Evolutionary conservation across 1,140 invertebrate genomes (phyloP).

Genomic region (Tetraneura akinire): DNA sequence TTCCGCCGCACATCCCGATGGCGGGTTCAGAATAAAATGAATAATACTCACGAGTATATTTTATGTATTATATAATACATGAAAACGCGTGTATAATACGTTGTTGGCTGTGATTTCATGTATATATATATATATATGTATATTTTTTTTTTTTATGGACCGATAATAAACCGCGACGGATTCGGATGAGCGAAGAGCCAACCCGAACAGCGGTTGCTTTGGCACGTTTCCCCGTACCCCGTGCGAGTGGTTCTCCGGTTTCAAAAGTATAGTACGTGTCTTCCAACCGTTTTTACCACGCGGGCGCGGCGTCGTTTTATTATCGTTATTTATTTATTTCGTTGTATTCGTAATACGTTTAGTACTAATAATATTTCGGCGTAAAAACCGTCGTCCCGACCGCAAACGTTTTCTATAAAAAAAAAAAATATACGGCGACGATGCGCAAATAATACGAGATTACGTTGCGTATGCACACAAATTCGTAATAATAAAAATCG

Average conservation of each 20-base stretch:
- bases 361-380: background rate
- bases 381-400: conserved; percentile 27
- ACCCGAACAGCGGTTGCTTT: conserved; percentile 24
- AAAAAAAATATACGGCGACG: too few species aligned
- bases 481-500: too few species aligned
- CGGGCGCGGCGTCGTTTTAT: background rate
- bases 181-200: conserved; percentile 43
- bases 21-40: too few species aligned
- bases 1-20: background rate
- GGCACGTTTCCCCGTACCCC: conserved; percentile 43
- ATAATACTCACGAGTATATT: too few species aligned
- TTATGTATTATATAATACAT: too few species aligned
- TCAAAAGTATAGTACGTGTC: conserved; percentile 49
- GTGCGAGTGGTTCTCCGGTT: conserved; percentile 29
- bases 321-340: conserved; percentile 20
- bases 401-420: too few species aligned
- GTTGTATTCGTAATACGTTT: conserved; percentile 4
- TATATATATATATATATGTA: too few species aligned
- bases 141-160: conserved; percentile 36
- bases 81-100: too few species aligned
- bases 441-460: too few species aligned
- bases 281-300: background rate
- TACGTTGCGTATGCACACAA: too few species aligned
- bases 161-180: conserved; percentile 50
- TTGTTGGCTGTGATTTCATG: background rate